Conservation (phyloP, 2,113 vertebrate species). For the Anhinga rufa region DNA sequence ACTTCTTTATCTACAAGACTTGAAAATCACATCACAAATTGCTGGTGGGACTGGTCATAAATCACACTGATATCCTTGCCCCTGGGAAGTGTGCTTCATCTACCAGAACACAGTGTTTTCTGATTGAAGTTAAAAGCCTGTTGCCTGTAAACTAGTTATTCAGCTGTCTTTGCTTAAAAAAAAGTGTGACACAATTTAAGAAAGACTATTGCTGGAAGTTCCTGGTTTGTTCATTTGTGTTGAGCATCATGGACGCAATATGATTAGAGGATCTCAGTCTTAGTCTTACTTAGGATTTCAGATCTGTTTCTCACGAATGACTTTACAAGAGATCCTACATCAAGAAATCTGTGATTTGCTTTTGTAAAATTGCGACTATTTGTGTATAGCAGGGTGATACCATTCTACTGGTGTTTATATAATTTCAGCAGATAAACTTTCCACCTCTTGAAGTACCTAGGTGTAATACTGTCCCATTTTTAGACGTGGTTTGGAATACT, state of each 20-base stretch:
- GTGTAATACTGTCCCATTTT: not conserved
- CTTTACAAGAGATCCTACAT: not conserved
- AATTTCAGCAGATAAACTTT: not conserved
- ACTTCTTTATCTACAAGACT: not conserved
- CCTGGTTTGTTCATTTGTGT: not conserved
- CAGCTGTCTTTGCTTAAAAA: not conserved
- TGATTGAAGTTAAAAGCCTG: not conserved
- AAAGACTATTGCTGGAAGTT: not conserved
- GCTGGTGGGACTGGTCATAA: not conserved
- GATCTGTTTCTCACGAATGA: not conserved
- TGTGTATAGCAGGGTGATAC: not conserved
- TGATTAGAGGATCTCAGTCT: not conserved
- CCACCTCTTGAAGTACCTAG: not conserved
- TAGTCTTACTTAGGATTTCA: not conserved
- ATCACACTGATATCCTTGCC: not conserved
- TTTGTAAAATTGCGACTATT: not conserved
- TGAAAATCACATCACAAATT: not conserved
- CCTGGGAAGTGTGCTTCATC: not conserved
- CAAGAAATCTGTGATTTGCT: not conserved
- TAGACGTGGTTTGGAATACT: not conserved
- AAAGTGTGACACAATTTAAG: not conserved
- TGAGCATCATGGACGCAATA: not conserved
- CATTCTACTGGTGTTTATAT: not conserved
- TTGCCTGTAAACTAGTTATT: not conserved
- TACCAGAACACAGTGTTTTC: not conserved